phyloP scores from a whole-genome alignment of 1,140 invertebrate species.

The Orchesella cincta region DNA sequence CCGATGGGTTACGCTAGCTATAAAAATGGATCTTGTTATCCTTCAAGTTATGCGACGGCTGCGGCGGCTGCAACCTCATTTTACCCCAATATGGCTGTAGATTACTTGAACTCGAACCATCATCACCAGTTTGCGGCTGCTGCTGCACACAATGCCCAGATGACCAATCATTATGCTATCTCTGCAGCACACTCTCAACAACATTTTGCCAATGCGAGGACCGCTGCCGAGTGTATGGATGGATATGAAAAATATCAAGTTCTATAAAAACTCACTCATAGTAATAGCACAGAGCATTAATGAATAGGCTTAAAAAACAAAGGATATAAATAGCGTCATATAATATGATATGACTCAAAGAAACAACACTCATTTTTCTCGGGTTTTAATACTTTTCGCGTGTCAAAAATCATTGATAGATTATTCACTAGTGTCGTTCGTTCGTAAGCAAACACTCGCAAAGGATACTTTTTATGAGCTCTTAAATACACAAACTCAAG shows the following conservation, averaged over 20 bases:
- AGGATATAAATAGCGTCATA: too few relatives aligned
- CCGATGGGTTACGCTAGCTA: constrained; percentile 43
- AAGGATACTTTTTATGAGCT: too few relatives aligned
- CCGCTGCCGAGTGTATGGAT: constrained; percentile 39
- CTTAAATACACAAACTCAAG: too few relatives aligned
- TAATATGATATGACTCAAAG: too few relatives aligned
- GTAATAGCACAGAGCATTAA: not conserved
- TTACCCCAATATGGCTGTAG: constrained; percentile 46
- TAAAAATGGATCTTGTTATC: constrained; percentile 32
- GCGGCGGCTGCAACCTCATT: constrained; percentile 33
- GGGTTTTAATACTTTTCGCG: too few relatives aligned
- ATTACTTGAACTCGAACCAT: constrained; percentile 43
- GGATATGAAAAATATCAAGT: constrained; percentile 48
- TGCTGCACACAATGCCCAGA: constrained; percentile 43
- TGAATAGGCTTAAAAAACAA: too few relatives aligned
- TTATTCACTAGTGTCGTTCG: too few relatives aligned
- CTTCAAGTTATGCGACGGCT: constrained; percentile 40
- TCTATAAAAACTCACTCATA: constrained; percentile 34
- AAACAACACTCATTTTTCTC: too few relatives aligned
- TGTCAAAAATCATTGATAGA: too few relatives aligned
- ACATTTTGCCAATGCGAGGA: constrained; percentile 36
- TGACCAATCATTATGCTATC: constrained; percentile 49
- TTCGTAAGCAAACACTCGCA: too few relatives aligned
- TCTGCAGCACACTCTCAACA: constrained; percentile 44
- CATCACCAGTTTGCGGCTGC: constrained; percentile 28